Percentiles rank a stretch among this genome's conserved stretches.
These are phyloP conservation scores for Scytalopus superciliaris DNA, from an alignment of 2,113 vertebrate genomes.

Conservation along the genomic window DNA sequence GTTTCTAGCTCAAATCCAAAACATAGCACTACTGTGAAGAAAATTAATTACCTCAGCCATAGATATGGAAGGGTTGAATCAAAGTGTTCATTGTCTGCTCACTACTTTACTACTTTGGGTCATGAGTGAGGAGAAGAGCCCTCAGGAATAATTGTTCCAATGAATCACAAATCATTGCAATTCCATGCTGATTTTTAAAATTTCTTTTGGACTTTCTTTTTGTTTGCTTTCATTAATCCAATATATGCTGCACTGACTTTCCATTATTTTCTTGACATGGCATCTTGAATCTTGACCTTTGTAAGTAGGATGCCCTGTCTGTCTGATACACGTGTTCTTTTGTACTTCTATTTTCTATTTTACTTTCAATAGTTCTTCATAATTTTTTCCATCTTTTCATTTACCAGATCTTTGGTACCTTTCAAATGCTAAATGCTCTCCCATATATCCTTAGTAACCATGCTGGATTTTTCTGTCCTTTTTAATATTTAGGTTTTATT, in stretches of 20 bases:
- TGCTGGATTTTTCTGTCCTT: constrained; percentile 75
- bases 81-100: not conserved
- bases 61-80: not conserved
- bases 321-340: constrained; percentile 50
- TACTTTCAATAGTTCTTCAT: constrained; percentile 51
- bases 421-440: constrained; percentile 69
- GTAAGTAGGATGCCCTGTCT: constrained; percentile 55
- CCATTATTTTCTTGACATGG: constrained; percentile 35
- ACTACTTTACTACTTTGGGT: not conserved
- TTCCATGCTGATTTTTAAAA: constrained; percentile 31
- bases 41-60: not conserved
- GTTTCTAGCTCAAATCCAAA: not conserved
- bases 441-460: constrained; percentile 75
- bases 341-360: constrained; percentile 63
- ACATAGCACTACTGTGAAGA: no score
- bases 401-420: constrained; percentile 57
- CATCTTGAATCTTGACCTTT: constrained; percentile 63
- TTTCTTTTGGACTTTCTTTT: constrained; percentile 27
- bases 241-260: not conserved
- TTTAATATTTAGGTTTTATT: constrained; percentile 82
- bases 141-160: constrained; percentile 18
- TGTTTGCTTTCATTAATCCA: constrained; percentile 55
- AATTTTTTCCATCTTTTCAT: constrained; percentile 56
- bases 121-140: not conserved
- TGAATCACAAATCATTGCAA: constrained; percentile 31